Base-by-base conservation (phyloP, 2,113 vertebrate species). In the Megalops atlanticus region DNA sequence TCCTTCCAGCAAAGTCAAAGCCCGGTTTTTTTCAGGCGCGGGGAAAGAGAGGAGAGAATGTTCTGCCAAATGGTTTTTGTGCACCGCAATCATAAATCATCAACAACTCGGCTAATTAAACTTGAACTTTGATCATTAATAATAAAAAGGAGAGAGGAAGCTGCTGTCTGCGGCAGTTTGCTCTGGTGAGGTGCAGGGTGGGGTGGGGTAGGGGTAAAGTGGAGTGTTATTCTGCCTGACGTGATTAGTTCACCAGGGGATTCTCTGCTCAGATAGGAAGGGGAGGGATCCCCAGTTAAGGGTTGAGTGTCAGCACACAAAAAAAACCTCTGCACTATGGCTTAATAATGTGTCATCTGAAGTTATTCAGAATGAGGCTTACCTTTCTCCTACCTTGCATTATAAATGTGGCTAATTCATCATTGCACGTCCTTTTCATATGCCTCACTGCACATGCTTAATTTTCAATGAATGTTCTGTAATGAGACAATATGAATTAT, bases 11-110 rank as follows among this genome's bases (percentile, higher is more conserved):
- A 2, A 78, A 75, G 80, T 90, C 77, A 83, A 74, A 80, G 82
- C 80, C 15, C 4, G n/a, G 80, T 72, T 11, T 83, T 87, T 77
- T 71, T 14, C 4, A 6, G 69, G 24, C 33, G 33, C 84, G 79
- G 77, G 8, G 40, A n/a, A n/a, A n/a, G 81, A 88, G 86, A 84
- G 87, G 87, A 90, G 87, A 80, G 74, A 84, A 85, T 74, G 79
- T 89, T 89, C 77, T 49, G 27, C 81, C 49, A 80, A 78, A 88
- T 84, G 54, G 85, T 72, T 79, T 38, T 73, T 82, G 69, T 80
- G 79, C 84, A 83, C 81, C 4, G 78, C 76, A 70, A 49, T 85
- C 85, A 90, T 92, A 90, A 90, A 92, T 93, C 90, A 90, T 79
- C 43, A 74, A 82, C 79, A 80, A 85, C 71, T 64, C 45, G 11